These are phyloP conservation scores for Hyposmocoma kahamanoa DNA, from an alignment of 1,140 invertebrate genomes.

Conservation along the genomic window DNA sequence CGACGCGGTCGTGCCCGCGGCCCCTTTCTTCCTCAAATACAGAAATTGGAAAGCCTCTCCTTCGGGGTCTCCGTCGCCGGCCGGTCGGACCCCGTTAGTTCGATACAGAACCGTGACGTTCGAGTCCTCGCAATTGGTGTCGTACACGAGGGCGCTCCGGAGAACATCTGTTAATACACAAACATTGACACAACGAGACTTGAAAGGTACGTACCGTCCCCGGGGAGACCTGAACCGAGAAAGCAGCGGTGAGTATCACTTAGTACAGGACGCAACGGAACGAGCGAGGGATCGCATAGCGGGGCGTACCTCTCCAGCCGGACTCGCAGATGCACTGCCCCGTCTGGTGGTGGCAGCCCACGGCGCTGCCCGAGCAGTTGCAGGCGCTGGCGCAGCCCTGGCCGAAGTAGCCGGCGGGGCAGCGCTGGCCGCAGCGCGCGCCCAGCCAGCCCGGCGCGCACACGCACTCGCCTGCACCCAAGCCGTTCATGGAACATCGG, in stretches of 20 bases:
- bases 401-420: constrained; percentile 81
- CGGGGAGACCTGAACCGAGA: constrained; percentile 43
- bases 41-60: too few species aligned
- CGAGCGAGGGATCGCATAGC: not conserved
- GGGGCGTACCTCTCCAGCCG: constrained; percentile 79
- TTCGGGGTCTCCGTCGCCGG: too few species aligned
- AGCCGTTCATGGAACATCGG: not conserved
- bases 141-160: constrained; percentile 16
- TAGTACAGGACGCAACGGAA: too few species aligned
- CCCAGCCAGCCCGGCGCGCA: constrained; percentile 92
- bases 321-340: constrained; percentile 90
- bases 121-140: constrained; percentile 14
- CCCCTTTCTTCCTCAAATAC: too few species aligned
- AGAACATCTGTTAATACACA: constrained; percentile 26
- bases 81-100: too few species aligned
- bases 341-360: constrained; percentile 85
- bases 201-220: constrained; percentile 28
- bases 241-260: too few species aligned
- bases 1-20: too few species aligned
- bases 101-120: not conserved
- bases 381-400: constrained; percentile 82
- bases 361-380: constrained; percentile 81
- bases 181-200: not conserved
- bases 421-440: constrained; percentile 83
- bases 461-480: constrained; percentile 82